These are phyloP conservation scores for Zoanthus gigantus DNA, from an alignment of 92 coral and sea anemone genomes.

Conservation along the genomic window DNA sequence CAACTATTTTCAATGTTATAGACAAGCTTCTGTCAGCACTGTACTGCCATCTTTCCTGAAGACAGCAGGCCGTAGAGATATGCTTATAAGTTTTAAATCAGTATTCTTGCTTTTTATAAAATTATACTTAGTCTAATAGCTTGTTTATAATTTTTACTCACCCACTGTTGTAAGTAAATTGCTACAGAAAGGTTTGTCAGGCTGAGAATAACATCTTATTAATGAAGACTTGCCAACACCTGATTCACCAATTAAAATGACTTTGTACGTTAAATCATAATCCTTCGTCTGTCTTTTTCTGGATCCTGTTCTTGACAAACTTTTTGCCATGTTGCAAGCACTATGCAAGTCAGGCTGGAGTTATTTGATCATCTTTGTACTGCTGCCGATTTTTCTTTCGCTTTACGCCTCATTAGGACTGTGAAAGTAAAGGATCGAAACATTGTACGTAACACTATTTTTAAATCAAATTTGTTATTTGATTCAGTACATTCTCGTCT, in stretches of 20 bases:
- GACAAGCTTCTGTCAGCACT: too few species aligned
- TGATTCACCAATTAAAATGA: constrained; percentile 88
- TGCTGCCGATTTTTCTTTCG: too few species aligned
- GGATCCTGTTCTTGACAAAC: background rate
- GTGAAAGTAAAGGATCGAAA: too few species aligned
- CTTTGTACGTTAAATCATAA: constrained; percentile 86
- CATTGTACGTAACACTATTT: too few species aligned
- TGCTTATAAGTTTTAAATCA: too few species aligned
- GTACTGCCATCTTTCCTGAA: too few species aligned
- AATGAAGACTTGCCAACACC: constrained; percentile 90
- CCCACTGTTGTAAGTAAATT: constrained; percentile 82
- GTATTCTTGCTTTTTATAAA: too few species aligned
- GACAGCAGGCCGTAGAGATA: too few species aligned
- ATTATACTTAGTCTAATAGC: background rate
- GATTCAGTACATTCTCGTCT: background rate
- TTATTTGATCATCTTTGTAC: too few species aligned
- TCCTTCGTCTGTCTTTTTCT: constrained; percentile 55
- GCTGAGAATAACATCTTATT: constrained; percentile 79
- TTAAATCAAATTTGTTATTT: background rate
- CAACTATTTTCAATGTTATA: too few species aligned
- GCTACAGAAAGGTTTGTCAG: constrained; percentile 70
- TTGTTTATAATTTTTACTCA: constrained; percentile 37
- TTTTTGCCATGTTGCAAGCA: constrained; percentile 13
- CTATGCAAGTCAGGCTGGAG: too few species aligned
- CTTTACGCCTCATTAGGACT: too few species aligned